A percentile compares a stretch with the other conserved stretches of the same genome.
Evolutionary conservation across 2,888 invertebrate species (phyloP).

Genomic region (Phyllotreta striolata): DNA sequence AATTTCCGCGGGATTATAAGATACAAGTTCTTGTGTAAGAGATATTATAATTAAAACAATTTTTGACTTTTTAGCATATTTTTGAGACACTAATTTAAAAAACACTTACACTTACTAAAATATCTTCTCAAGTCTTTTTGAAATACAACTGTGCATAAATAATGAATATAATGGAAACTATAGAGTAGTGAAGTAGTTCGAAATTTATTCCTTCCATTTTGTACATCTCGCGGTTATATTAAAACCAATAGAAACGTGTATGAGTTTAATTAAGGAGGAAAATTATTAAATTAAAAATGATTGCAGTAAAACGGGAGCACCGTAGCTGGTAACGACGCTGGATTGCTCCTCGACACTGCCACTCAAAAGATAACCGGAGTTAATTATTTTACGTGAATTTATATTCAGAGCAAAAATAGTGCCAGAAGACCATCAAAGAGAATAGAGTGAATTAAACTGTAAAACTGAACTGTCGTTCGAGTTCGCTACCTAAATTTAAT

Average conservation of each 20-base stretch:
- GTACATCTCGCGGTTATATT: too few species aligned
- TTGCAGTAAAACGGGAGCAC: conserved; percentile 6
- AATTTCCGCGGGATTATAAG: too few species aligned
- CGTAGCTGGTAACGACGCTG: conserved; percentile 7
- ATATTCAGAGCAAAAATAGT: conserved; percentile 42
- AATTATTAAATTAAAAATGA: conserved; percentile 7
- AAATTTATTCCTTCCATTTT: too few species aligned
- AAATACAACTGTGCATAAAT: too few species aligned
- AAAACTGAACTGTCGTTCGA: conserved; percentile 32
- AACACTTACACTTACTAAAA: too few species aligned
- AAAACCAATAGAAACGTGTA: conserved; percentile 10
- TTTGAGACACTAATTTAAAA: too few species aligned
- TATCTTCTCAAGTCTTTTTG: too few species aligned
- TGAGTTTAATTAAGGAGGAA: conserved; percentile 7
- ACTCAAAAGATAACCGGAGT: conserved; percentile 34
- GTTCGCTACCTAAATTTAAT: conserved; percentile 37
- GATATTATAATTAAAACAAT: too few species aligned
- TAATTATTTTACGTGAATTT: conserved; percentile 40
- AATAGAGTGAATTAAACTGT: conserved; percentile 40
- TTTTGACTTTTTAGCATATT: too few species aligned
- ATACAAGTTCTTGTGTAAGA: too few species aligned
- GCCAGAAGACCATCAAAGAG: conserved; percentile 30
- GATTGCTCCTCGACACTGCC: conserved; percentile 19
- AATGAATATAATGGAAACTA: too few species aligned
- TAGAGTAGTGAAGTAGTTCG: too few species aligned